Base-by-base conservation (phyloP, 2,797 vertebrate genomes). In the Etheostoma perlongum region DNA sequence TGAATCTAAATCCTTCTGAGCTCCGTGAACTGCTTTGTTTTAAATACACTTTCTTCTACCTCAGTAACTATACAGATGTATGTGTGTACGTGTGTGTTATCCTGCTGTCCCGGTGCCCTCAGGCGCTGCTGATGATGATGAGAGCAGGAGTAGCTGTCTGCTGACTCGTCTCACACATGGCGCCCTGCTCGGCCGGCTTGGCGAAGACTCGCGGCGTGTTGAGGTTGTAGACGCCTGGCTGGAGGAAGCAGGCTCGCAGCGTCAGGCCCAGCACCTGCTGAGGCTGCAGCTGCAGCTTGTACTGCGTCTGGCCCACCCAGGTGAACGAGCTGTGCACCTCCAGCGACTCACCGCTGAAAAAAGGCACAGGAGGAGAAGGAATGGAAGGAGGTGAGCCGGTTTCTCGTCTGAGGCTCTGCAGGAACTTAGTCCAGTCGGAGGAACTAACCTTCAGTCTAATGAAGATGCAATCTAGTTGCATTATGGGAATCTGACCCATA, bases 181-280 rank as follows among this genome's bases (percentile, higher is more conserved):
- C 90, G 33, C 93, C 95, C 91, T 97, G 97, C 87, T 96, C 94
- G 2, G 84, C 93, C 8, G 96, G 95, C 92, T 96, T 97, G 80
- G 97, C 98, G 72, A 97, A 97, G 58, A 99, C 96, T 36, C 96
- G 93, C 0, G 96, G 96, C 2, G 97, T 98, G 86, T 97, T 97
- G 48, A 99, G 96, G 85, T 99, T 98, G 94, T 99, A 99, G 78
- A 99, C 98, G 27, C 98, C 98, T 0, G 98, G 96, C 71, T 96
- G 96, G 72, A 98, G 95, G 27, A 99, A 99, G 83, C 97, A 98
- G 63, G 98, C 98, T 58, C 92, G 96, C 83, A 99, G 94, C 53
- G 95, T 94, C 68, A 99, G 89, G 71, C 95, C 94, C 74, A 90
- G 91, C 8, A 96, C 95, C 86, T 98, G 96, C 79, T 96, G 96